phyloP scores from a whole-genome alignment of 2,797 vertebrate species.

The Eospalax fontanierii region DNA sequence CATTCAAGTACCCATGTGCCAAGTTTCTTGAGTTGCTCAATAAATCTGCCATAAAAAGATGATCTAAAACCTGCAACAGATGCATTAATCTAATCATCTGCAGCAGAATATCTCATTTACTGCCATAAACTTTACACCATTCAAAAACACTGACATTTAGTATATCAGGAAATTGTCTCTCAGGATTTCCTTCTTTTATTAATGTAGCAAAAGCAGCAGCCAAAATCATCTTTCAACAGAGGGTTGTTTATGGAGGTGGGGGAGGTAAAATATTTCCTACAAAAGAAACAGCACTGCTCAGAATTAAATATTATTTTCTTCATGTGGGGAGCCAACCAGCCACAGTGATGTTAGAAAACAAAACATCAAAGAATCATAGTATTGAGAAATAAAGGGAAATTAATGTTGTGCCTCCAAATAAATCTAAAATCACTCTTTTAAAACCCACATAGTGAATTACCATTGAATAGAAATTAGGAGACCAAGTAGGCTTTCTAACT shows the following conservation, averaged over 20 bases:
- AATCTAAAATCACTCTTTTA: constrained; percentile 15
- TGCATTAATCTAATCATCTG: constrained; percentile 76
- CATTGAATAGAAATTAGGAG: neutral
- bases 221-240: constrained; percentile 46
- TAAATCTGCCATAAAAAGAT: constrained; percentile 76
- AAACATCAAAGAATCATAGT: neutral
- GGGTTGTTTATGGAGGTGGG: neutral
- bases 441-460: neutral
- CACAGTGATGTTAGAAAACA: neutral
- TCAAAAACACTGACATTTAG: constrained; percentile 66
- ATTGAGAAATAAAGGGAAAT: constrained; percentile 14
- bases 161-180: constrained; percentile 68
- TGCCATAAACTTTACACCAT: constrained; percentile 74
- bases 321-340: neutral
- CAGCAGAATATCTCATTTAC: constrained; percentile 77
- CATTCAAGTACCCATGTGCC: constrained; percentile 62
- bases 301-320: neutral
- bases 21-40: constrained; percentile 72
- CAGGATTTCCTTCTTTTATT: constrained; percentile 13
- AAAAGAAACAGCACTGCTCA: neutral
- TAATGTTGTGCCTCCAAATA: constrained; percentile 2
- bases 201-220: constrained; percentile 13
- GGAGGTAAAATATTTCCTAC: constrained; percentile 53
- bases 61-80: constrained; percentile 75
- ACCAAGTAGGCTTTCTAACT: neutral